Percentiles rank a stretch among this genome's conserved stretches.
phyloP scores from a whole-genome alignment of 2,797 vertebrate genomes.

The Semaprochilodus insignis region DNA sequence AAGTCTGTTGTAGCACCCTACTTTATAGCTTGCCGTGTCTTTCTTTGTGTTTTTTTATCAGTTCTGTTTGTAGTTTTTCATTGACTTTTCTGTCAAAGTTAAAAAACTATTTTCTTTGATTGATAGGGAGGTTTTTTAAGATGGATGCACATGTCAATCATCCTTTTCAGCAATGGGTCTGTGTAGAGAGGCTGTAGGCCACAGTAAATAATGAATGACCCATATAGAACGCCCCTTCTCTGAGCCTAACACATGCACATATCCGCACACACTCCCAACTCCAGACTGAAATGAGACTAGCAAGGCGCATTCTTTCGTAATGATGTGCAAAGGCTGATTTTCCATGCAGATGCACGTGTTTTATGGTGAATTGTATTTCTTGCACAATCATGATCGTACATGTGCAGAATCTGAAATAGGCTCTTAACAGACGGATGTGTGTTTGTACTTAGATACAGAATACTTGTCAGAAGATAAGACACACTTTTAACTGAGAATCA shows the following conservation, averaged over 20 bases:
- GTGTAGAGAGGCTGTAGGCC: not conserved
- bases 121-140: not conserved
- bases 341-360: not conserved
- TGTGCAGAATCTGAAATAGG: not conserved
- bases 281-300: not conserved
- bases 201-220: not conserved
- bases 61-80: not conserved
- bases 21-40: not conserved
- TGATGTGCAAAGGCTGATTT: not conserved
- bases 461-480: not conserved
- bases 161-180: not conserved
- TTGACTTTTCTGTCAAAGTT: not conserved
- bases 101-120: not conserved
- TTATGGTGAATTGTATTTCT: not conserved
- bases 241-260: not conserved
- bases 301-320: not conserved
- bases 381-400: not conserved
- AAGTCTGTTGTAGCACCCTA: too few species aligned
- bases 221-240: not conserved
- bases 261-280: not conserved
- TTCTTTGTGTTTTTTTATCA: not conserved
- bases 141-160: not conserved
- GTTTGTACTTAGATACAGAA: not conserved
- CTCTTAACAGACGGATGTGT: not conserved
- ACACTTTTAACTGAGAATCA: not conserved